Conservation (phyloP, 2,888 invertebrate genomes). For the Polyommatus iphigenia region DNA sequence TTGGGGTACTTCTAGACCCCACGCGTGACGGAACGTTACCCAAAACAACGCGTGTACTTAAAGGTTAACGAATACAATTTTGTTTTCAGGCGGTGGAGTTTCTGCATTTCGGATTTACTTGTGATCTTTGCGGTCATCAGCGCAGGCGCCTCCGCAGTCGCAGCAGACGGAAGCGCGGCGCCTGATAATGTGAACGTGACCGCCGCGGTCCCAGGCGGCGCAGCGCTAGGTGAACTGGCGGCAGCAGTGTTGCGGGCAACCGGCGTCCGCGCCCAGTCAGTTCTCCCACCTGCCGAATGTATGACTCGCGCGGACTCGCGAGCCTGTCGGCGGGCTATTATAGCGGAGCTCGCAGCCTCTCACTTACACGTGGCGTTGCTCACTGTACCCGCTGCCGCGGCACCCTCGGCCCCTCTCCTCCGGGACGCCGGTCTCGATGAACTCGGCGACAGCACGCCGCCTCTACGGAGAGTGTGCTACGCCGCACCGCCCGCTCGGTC, state of each 20-base stretch:
- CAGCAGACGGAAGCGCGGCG: constrained; percentile 21
- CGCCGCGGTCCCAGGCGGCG: constrained; percentile 41
- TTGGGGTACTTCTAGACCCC: no score
- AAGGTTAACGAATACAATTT: not conserved
- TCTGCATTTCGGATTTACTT: constrained; percentile 8
- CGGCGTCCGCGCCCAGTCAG: constrained; percentile 46
- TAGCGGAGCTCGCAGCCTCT: constrained; percentile 45
- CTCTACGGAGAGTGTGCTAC: constrained; percentile 55
- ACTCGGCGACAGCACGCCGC: constrained; percentile 56
- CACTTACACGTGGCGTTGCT: constrained; percentile 49
- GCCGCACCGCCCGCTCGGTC: constrained; percentile 50
- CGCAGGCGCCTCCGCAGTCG: constrained; percentile 16
- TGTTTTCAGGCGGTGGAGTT: constrained; percentile 25
- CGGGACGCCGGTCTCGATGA: constrained; percentile 59
- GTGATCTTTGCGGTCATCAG: constrained; percentile 20
- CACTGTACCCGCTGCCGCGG: constrained; percentile 49
- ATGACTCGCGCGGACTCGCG: constrained; percentile 41
- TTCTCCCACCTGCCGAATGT: constrained; percentile 43
- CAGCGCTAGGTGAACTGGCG: constrained; percentile 42
- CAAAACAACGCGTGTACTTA: no score
- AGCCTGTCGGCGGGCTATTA: constrained; percentile 45
- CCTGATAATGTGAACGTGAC: constrained; percentile 39
- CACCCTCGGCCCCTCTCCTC: constrained; percentile 48
- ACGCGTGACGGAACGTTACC: no score
- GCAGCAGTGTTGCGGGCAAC: constrained; percentile 45